Evolutionary conservation across 2,113 vertebrate genomes (phyloP).

Genomic region (Oryzias celebensis): DNA sequence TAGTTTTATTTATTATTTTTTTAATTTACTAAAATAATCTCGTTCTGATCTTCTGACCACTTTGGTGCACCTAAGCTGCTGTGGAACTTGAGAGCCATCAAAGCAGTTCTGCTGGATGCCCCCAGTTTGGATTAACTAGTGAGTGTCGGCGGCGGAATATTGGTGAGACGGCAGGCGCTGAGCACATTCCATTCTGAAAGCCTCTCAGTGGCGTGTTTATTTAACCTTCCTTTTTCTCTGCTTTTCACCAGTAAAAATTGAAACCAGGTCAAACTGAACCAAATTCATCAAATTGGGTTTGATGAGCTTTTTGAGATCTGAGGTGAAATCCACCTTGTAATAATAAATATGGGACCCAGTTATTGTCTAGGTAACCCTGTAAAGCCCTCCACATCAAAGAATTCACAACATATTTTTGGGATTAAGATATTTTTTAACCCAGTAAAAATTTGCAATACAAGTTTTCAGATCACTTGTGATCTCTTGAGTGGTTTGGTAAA

Average conservation of each 20-base stretch:
- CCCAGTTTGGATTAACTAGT: constrained; percentile 44
- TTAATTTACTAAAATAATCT: constrained; percentile 3
- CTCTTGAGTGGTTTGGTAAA: too few species aligned
- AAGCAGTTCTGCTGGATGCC: constrained; percentile 31
- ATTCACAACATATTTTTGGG: too few species aligned
- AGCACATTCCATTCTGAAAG: constrained; percentile 40
- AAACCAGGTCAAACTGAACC: neutral
- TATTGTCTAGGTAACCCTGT: too few species aligned
- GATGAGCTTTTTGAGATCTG: too few species aligned
- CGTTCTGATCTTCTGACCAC: constrained; percentile 31
- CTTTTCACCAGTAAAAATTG: neutral
- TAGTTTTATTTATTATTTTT: constrained; percentile 14
- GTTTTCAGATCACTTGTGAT: too few species aligned
- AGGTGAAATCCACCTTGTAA: too few species aligned
- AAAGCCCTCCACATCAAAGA: too few species aligned
- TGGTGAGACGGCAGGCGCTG: constrained; percentile 14
- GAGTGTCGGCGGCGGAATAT: constrained; percentile 18
- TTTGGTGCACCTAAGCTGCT: constrained; percentile 53
- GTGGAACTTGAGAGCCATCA: constrained; percentile 48
- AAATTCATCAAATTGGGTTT: neutral
- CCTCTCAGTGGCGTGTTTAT: constrained; percentile 2
- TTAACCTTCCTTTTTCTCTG: neutral
- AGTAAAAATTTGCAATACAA: too few species aligned
- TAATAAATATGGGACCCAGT: too few species aligned
- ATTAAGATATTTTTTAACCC: too few species aligned